phyloP scores from a whole-genome alignment of 2,113 vertebrate genomes.

The Lipophrys pholis region DNA sequence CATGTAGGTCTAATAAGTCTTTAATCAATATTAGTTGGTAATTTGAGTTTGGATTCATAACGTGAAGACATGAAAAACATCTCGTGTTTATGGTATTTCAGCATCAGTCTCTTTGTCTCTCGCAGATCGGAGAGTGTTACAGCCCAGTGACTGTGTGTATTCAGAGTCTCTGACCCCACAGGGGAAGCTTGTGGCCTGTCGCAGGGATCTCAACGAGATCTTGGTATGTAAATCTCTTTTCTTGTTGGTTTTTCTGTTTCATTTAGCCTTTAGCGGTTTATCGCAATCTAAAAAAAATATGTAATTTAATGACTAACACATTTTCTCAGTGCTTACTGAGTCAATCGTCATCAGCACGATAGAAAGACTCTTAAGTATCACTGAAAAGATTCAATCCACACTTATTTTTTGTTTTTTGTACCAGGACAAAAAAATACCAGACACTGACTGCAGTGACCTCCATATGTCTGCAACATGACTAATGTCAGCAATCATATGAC shows the following conservation, averaged over 20 bases:
- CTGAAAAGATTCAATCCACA: slow-evolving; percentile 31
- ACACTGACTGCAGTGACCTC: too few species aligned
- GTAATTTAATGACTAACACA: slow-evolving; percentile 7
- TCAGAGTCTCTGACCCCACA: slow-evolving; percentile 91
- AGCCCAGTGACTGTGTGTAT: slow-evolving; percentile 89
- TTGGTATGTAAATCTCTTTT: slow-evolving; percentile 83
- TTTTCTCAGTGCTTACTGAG: slow-evolving; percentile 17
- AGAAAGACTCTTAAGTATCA: slow-evolving; percentile 35
- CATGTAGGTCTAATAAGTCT: background rate
- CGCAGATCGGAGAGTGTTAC: slow-evolving; percentile 91
- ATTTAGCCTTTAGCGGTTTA: background rate
- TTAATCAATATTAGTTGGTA: too few species aligned
- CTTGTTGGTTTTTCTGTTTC: too few species aligned
- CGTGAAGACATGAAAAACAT: too few species aligned
- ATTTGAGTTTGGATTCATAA: too few species aligned
- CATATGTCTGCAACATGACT: too few species aligned
- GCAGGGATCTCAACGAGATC: slow-evolving; percentile 90
- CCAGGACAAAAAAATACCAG: slow-evolving; percentile 2
- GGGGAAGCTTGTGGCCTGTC: slow-evolving; percentile 89
- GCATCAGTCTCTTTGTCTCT: slow-evolving; percentile 1
- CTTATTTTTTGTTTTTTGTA: slow-evolving; percentile 22
- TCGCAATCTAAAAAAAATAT: slow-evolving; percentile 15
- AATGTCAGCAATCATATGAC: too few species aligned
- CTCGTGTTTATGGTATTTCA: too few species aligned
- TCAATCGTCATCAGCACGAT: slow-evolving; percentile 18